Evolutionary conservation across 2,888 invertebrate species (phyloP).

Genomic region (Spilarctia lutea): DNA sequence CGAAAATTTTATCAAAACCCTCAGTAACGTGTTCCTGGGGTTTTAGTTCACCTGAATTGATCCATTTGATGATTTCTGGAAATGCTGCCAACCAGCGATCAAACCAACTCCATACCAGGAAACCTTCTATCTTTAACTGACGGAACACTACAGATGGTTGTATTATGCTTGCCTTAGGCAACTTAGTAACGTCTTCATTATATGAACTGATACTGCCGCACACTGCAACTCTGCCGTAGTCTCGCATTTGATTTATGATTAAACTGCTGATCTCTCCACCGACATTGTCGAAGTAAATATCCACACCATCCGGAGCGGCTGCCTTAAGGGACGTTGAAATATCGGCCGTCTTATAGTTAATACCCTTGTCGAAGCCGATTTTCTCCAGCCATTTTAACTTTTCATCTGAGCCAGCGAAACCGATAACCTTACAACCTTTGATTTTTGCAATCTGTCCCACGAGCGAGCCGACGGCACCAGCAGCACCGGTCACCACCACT

Average conservation of each 20-base stretch:
- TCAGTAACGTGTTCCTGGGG: conserved; percentile 88
- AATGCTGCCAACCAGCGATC: conserved; percentile 86
- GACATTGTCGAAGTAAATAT: conserved; percentile 92
- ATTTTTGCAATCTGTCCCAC: conserved; percentile 93
- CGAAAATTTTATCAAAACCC: conserved; percentile 89
- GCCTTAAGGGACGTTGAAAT: conserved; percentile 81
- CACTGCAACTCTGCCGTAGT: conserved; percentile 86
- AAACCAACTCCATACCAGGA: conserved; percentile 80
- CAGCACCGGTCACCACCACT: conserved; percentile 90
- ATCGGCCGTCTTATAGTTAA: conserved; percentile 89
- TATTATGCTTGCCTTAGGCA: conserved; percentile 74
- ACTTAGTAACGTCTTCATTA: conserved; percentile 59
- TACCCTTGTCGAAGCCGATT: conserved; percentile 89
- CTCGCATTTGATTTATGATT: conserved; percentile 87
- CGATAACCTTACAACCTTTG: conserved; percentile 88
- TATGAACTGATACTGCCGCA: conserved; percentile 74
- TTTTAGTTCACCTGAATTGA: conserved; percentile 88
- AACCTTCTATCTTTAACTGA: conserved; percentile 89
- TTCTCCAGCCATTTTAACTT: conserved; percentile 81
- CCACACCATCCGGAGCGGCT: conserved; percentile 87
- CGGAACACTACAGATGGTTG: conserved; percentile 86
- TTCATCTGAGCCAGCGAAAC: conserved; percentile 87
- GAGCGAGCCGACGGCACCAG: conserved; percentile 91
- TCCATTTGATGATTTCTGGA: conserved; percentile 85
- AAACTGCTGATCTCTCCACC: conserved; percentile 88